phyloP scores from a whole-genome alignment of 1,140 invertebrate genomes.

The Drosophila arawakana region DNA sequence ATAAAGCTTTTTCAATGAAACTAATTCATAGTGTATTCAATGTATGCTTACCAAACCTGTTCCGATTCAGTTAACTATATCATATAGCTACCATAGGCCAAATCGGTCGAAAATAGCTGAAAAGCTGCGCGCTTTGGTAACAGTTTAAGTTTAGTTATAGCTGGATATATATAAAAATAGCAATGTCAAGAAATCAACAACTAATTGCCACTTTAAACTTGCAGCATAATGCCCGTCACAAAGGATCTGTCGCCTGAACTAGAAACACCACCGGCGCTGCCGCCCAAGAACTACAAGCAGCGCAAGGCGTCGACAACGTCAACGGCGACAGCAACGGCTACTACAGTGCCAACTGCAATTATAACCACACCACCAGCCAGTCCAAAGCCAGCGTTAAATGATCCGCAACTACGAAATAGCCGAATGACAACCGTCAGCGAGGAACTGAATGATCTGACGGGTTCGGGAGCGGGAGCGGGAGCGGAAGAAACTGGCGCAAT shows the following conservation, averaged over 20 bases:
- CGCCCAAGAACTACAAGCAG: constrained; percentile 88
- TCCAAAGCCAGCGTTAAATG: constrained; percentile 68
- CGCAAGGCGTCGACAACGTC: constrained; percentile 49
- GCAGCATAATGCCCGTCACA: constrained; percentile 68
- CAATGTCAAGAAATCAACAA: no score
- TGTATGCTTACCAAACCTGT: no score
- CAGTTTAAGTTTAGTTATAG: no score
- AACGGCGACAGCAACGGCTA: background rate
- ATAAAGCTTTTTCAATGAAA: no score
- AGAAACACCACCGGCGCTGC: constrained; percentile 90
- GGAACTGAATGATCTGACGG: constrained; percentile 58
- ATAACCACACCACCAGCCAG: constrained; percentile 78
- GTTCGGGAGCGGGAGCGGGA: background rate
- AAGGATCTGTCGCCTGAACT: constrained; percentile 78
- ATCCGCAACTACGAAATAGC: constrained; percentile 42
- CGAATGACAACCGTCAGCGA: constrained; percentile 78
- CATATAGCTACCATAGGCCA: no score
- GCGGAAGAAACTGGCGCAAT: constrained; percentile 21
- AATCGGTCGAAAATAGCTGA: no score
- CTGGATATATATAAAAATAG: no score
- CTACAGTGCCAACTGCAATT: constrained; percentile 54
- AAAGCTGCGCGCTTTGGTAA: no score
- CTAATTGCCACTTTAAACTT: background rate
- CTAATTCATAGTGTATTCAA: no score
- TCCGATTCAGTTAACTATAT: no score